Conservation (phyloP, 2,888 invertebrate genomes). For the Hirtodrosophila trivittata region DNA sequence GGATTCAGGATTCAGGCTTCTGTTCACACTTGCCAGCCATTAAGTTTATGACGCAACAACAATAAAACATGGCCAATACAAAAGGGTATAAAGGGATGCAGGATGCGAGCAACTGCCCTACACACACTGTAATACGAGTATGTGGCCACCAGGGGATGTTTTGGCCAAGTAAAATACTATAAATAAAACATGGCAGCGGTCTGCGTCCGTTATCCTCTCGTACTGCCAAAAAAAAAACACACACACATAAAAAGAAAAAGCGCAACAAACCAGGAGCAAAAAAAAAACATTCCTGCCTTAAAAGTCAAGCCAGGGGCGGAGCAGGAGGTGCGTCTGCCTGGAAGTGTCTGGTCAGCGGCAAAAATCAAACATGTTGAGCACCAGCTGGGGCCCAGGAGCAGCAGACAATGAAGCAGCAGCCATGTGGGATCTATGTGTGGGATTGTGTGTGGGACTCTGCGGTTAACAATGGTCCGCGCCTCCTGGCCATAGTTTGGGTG, state of each 20-base stretch:
- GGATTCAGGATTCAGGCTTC: constrained; percentile 16
- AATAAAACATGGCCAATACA: constrained; percentile 67
- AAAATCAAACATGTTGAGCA: constrained; percentile 62
- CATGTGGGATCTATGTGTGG: constrained; percentile 6
- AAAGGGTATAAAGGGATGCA: constrained; percentile 40
- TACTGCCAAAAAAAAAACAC: neutral
- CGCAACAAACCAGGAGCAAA: too few relatives aligned
- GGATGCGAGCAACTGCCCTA: constrained; percentile 23
- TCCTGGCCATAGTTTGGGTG: constrained; percentile 61
- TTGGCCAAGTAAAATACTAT: constrained; percentile 59
- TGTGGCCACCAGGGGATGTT: constrained; percentile 71
- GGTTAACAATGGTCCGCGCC: constrained; percentile 69
- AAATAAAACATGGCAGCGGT: constrained; percentile 75
- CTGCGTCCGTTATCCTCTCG: neutral
- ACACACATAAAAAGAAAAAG: constrained; percentile 29
- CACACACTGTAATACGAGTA: neutral
- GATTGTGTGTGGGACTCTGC: constrained; percentile 43
- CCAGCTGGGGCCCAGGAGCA: constrained; percentile 57
- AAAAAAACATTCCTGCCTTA: constrained; percentile 31
- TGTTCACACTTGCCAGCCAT: constrained; percentile 76
- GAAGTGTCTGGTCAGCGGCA: constrained; percentile 59
- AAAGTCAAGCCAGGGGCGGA: constrained; percentile 53
- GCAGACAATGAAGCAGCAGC: constrained; percentile 58
- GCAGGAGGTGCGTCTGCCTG: constrained; percentile 7
- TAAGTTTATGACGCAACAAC: constrained; percentile 79